Percentiles rank a stretch among this genome's conserved stretches.
Evolutionary conservation across 2,888 invertebrate genomes (phyloP).

Genomic region (Ferrisia virgata): DNA sequence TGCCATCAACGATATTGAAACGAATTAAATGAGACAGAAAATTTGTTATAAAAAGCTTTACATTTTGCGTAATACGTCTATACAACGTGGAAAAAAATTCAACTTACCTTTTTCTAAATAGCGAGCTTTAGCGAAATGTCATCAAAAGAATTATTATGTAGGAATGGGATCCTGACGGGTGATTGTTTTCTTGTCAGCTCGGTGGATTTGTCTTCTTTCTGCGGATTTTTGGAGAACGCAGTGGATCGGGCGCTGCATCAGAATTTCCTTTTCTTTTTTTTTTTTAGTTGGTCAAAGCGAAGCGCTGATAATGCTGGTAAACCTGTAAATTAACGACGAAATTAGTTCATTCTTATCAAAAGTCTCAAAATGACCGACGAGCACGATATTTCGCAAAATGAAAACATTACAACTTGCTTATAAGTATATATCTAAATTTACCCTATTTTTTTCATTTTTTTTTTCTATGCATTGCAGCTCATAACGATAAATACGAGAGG

Average conservation of each 20-base stretch:
- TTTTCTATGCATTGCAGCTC: too few species aligned
- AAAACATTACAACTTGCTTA: too few species aligned
- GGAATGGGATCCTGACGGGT: conserved; percentile 29
- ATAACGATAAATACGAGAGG: neutral
- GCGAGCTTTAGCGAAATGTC: conserved; percentile 12
- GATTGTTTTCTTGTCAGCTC: conserved; percentile 26
- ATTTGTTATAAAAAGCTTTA: conserved; percentile 34
- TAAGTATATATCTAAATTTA: too few species aligned
- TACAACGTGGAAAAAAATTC: conserved; percentile 16
- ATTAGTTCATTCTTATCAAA: neutral
- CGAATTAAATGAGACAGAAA: conserved; percentile 39
- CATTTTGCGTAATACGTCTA: conserved; percentile 15
- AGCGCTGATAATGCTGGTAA: neutral
- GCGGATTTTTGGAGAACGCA: too few species aligned
- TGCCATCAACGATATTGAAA: conserved; percentile 39
- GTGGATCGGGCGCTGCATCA: too few species aligned
- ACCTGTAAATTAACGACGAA: neutral
- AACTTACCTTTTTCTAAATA: conserved; percentile 16
- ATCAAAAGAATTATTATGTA: conserved; percentile 24
- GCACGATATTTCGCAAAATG: neutral
- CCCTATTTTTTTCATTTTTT: too few species aligned
- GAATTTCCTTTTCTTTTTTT: neutral
- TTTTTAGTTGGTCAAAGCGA: too few species aligned
- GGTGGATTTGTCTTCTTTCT: neutral
- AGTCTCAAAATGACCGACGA: too few species aligned